These are phyloP conservation scores for Hydrolagus affinis DNA, from an alignment of 2,113 vertebrate genomes.

Conservation along the genomic window DNA sequence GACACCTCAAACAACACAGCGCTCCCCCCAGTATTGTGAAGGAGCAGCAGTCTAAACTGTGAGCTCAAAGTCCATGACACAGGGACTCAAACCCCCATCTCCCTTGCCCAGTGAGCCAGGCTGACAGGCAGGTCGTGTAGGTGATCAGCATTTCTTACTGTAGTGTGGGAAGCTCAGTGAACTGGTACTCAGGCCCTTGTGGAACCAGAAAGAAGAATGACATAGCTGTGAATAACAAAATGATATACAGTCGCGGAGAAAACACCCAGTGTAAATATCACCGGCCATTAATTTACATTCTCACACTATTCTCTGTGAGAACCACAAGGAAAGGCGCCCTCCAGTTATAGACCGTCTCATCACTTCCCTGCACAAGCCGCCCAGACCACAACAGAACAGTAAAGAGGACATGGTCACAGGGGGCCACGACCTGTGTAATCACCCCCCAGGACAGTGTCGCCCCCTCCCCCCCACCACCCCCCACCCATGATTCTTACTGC, in stretches of 20 bases:
- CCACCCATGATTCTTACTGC: slow-evolving; percentile 4
- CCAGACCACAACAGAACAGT: neutral
- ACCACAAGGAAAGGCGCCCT: slow-evolving; percentile 10
- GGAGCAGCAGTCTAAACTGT: too few relatives aligned
- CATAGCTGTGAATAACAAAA: slow-evolving; percentile 19
- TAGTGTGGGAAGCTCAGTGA: too few relatives aligned
- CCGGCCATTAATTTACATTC: slow-evolving; percentile 24
- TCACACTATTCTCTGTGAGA: slow-evolving; percentile 31
- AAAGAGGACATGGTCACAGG: slow-evolving; percentile 7
- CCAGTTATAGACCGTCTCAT: neutral
- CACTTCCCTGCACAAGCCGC: neutral
- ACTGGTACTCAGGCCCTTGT: too few relatives aligned
- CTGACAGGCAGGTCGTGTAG: too few relatives aligned
- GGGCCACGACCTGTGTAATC: slow-evolving; percentile 24
- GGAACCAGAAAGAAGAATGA: slow-evolving; percentile 15
- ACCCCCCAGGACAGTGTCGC: slow-evolving; percentile 5
- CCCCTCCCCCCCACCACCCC: neutral
- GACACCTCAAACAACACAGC: too few relatives aligned
- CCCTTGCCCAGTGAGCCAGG: too few relatives aligned
- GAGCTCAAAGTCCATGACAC: too few relatives aligned
- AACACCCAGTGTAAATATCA: slow-evolving; percentile 13
- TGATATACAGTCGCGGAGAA: slow-evolving; percentile 27
- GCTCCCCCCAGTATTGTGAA: too few relatives aligned
- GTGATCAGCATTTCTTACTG: too few relatives aligned
- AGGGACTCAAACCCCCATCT: too few relatives aligned